A percentile compares a stretch with the other conserved stretches of the same genome.
Evolutionary conservation across 2,113 vertebrate genomes (phyloP).

Genomic region (Hippocampus abdominalis): DNA sequence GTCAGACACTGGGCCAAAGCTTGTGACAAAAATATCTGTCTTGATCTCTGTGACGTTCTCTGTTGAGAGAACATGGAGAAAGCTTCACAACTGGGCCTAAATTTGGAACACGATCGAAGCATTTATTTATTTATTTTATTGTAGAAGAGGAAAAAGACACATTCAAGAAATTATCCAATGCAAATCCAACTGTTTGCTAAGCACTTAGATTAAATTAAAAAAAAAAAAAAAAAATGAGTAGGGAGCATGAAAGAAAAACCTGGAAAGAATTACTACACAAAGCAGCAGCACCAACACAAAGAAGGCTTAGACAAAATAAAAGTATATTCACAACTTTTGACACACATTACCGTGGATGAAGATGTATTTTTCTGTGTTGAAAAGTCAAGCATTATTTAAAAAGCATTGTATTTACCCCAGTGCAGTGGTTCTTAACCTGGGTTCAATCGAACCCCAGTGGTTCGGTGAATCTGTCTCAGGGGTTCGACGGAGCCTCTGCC

Average conservation of each 20-base stretch:
- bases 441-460: too few species aligned
- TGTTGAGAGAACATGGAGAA: slow-evolving; percentile 36
- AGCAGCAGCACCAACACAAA: neutral
- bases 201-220: too few species aligned
- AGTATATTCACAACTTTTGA: too few species aligned
- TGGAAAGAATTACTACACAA: neutral
- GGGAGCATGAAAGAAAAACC: neutral
- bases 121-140: neutral
- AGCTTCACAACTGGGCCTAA: neutral
- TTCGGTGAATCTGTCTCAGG: too few species aligned
- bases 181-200: neutral
- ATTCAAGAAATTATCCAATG: neutral
- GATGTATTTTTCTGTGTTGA: too few species aligned
- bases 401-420: neutral
- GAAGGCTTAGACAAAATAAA: neutral
- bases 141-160: neutral
- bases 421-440: too few species aligned
- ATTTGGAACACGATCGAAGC: neutral
- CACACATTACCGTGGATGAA: too few species aligned
- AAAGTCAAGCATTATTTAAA: neutral
- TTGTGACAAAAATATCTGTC: slow-evolving; percentile 70
- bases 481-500: too few species aligned
- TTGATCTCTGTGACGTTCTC: slow-evolving; percentile 70
- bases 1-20: slow-evolving; percentile 71
- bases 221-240: neutral